phyloP scores from a whole-genome alignment of 37 sponge, comb jelly and placozoan species.

The Haliclona indistincta region DNA sequence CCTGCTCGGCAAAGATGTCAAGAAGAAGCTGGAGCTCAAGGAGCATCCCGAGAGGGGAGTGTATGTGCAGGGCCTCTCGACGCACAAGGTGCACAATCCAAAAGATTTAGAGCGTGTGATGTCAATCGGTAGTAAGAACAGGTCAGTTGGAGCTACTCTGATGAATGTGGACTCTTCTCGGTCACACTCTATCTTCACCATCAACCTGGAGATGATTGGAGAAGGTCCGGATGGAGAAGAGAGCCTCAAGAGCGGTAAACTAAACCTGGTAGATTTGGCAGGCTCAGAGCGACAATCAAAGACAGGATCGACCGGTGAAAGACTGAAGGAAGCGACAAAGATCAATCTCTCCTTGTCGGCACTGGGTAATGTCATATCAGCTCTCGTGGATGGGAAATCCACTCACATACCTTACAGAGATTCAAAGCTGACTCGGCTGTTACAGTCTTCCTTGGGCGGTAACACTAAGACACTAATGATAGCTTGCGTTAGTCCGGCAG shows the following conservation, averaged over 20 bases:
- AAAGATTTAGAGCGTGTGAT: constrained; percentile 77
- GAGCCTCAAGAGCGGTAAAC: constrained; percentile 69
- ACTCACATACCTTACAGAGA: constrained; percentile 98
- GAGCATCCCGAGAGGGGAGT: constrained; percentile 96
- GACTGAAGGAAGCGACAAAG: constrained; percentile 95
- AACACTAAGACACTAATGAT: constrained; percentile 99
- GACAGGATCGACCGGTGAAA: constrained; percentile 90
- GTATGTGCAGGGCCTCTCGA: constrained; percentile 78
- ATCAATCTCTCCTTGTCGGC: constrained; percentile 99
- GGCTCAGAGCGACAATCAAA: constrained; percentile 96
- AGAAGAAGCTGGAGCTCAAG: constrained; percentile 79
- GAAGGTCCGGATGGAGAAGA: constrained; percentile 40
- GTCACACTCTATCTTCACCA: constrained; percentile 97
- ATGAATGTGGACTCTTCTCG: constrained; percentile 99
- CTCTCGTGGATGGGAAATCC: constrained; percentile 95
- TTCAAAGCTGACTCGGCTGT: constrained; percentile 94
- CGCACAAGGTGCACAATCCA: constrained; percentile 67
- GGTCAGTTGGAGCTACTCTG: constrained; percentile 93
- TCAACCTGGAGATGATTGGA: constrained; percentile 84
- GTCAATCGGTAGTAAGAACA: constrained; percentile 87
- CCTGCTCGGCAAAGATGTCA: constrained; percentile 78
- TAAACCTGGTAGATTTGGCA: constrained; percentile 98
- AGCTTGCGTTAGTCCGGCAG: constrained; percentile 95
- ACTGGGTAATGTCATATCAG: constrained; percentile 98
- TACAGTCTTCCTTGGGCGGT: constrained; percentile 92